Conservation (phyloP, 1,140 invertebrate species). For the Procambarus virginalis region DNA sequence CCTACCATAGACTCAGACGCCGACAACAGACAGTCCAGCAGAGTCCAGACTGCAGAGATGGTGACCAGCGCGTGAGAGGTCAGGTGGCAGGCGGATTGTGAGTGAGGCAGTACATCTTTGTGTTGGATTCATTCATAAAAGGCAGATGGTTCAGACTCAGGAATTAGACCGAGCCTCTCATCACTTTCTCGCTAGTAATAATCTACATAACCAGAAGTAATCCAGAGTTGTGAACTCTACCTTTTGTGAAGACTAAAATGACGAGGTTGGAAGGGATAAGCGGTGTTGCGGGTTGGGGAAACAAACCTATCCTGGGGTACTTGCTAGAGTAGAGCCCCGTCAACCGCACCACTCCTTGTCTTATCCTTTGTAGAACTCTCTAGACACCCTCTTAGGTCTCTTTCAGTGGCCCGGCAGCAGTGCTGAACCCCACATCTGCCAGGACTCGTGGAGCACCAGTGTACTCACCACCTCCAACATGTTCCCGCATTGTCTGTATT, state of each 20-base stretch:
- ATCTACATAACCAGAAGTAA: constrained; percentile 1
- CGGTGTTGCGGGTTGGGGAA: constrained; percentile 56
- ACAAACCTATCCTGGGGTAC: constrained; percentile 46
- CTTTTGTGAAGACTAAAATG: constrained; percentile 34
- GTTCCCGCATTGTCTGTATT: not conserved
- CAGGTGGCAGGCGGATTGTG: constrained; percentile 52
- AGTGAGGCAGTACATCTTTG: constrained; percentile 34
- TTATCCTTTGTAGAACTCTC: constrained; percentile 55
- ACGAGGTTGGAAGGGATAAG: constrained; percentile 17
- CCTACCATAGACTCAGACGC: constrained; percentile 23
- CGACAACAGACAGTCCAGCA: constrained; percentile 44
- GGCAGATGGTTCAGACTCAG: constrained; percentile 48
- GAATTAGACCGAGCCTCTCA: constrained; percentile 23
- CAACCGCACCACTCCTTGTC: constrained; percentile 48
- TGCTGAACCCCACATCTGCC: constrained; percentile 42
- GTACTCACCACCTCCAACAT: not conserved
- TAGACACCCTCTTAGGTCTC: constrained; percentile 44
- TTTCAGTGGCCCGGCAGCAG: constrained; percentile 47
- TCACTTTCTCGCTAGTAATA: constrained; percentile 11
- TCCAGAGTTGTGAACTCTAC: constrained; percentile 44
- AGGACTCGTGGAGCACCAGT: constrained; percentile 11
- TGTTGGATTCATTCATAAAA: constrained; percentile 39
- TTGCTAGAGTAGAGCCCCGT: constrained; percentile 50
- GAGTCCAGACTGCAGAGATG: constrained; percentile 39
- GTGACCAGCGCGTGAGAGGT: constrained; percentile 41